Percentiles rank a stretch among this genome's conserved stretches.
Evolutionary conservation across 2,888 invertebrate genomes (phyloP).

Genomic region (Leistus spinibarbis): DNA sequence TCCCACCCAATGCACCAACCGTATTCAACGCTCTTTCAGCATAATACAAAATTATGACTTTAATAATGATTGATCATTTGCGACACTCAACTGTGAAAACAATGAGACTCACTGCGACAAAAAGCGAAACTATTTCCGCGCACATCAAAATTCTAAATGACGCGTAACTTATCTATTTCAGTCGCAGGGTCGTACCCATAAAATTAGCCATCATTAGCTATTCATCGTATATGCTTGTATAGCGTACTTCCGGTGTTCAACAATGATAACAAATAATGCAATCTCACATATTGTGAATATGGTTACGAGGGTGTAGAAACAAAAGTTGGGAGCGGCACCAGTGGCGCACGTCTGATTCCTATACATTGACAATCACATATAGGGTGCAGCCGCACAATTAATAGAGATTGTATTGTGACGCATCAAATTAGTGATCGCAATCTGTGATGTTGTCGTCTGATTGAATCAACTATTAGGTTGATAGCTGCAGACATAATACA

Average conservation of each 20-base stretch:
- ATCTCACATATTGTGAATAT: constrained; percentile 8
- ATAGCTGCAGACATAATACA: no score
- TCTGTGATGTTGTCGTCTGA: background rate
- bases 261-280: constrained; percentile 36
- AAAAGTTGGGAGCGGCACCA: background rate
- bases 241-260: constrained; percentile 19
- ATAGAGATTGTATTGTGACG: background rate
- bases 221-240: constrained; percentile 11
- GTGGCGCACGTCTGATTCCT: background rate
- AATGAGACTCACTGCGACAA: background rate
- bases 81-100: background rate
- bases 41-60: background rate
- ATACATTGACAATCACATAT: background rate
- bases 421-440: background rate
- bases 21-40: background rate
- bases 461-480: background rate
- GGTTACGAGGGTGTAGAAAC: background rate
- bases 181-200: constrained; percentile 20
- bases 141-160: background rate
- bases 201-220: constrained; percentile 23
- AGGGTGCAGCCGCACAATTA: background rate
- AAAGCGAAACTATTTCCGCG: background rate
- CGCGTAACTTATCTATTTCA: background rate
- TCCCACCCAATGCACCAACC: background rate
- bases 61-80: background rate